A percentile compares a stretch with the other conserved stretches of the same genome.
Evolutionary conservation across 2,113 vertebrate genomes (phyloP).

Genomic region (Lichenostomus cassidix): DNA sequence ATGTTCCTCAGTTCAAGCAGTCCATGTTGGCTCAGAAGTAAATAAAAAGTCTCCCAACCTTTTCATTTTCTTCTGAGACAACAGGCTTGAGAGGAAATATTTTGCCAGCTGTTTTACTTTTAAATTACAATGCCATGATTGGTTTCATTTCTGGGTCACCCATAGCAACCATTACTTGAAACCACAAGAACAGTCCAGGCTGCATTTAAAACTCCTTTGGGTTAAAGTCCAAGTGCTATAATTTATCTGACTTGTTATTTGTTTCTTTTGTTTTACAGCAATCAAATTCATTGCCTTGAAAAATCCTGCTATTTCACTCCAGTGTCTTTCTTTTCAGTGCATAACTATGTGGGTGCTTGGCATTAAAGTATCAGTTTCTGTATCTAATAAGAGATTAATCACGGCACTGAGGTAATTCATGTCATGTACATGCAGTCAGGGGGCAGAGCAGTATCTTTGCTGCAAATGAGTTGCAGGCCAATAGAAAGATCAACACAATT

Average conservation of each 20-base stretch:
- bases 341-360: background rate
- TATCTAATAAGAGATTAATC: background rate
- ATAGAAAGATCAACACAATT: background rate
- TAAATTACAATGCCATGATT: slow-evolving; percentile 74
- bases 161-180: slow-evolving; percentile 71
- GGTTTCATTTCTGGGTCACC: slow-evolving; percentile 75
- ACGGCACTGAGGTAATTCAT: background rate
- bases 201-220: slow-evolving; percentile 39
- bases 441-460: background rate
- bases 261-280: background rate
- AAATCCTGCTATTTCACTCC: background rate
- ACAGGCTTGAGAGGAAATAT: slow-evolving; percentile 66
- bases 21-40: slow-evolving; percentile 70
- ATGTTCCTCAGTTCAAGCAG: slow-evolving; percentile 70
- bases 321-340: background rate
- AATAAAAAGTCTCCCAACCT: slow-evolving; percentile 75
- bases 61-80: slow-evolving; percentile 77
- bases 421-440: background rate
- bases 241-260: background rate
- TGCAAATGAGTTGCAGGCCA: background rate
- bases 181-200: background rate
- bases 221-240: slow-evolving; percentile 37
- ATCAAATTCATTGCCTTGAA: background rate
- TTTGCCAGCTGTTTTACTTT: slow-evolving; percentile 77
- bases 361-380: background rate